Evolutionary conservation across 1,140 invertebrate species (phyloP).

Genomic region (Ladona fulva): DNA sequence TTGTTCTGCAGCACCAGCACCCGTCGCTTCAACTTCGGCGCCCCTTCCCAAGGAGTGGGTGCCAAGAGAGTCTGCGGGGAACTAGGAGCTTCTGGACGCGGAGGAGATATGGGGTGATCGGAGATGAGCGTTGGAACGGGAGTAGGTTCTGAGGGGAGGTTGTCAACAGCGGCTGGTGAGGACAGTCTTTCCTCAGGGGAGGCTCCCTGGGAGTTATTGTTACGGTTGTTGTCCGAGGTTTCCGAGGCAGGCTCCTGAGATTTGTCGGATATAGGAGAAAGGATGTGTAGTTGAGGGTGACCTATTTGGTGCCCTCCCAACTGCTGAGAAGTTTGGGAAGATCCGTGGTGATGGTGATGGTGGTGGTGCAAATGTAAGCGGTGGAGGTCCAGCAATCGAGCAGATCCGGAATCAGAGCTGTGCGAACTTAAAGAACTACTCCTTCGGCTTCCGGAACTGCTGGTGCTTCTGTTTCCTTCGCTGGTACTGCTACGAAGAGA

Average conservation of each 20-base stretch:
- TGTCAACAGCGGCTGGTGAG: slow-evolving; percentile 31
- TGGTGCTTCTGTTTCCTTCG: slow-evolving; percentile 69
- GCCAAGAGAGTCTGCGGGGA: neutral
- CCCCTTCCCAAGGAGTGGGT: neutral
- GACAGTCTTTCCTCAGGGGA: slow-evolving; percentile 45
- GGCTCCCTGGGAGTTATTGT: slow-evolving; percentile 57
- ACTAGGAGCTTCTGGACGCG: neutral
- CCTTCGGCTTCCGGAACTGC: slow-evolving; percentile 66
- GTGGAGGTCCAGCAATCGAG: slow-evolving; percentile 39
- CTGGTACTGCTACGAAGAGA: slow-evolving; percentile 71
- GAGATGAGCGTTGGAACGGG: neutral
- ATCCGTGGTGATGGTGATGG: slow-evolving; percentile 34
- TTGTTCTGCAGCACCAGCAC: neutral
- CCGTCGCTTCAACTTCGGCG: neutral
- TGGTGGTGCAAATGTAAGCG: slow-evolving; percentile 29
- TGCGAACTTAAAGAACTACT: slow-evolving; percentile 72
- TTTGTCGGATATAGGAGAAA: slow-evolving; percentile 83
- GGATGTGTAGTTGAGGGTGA: slow-evolving; percentile 58
- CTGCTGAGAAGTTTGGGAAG: slow-evolving; percentile 21
- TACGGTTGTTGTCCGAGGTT: slow-evolving; percentile 65
- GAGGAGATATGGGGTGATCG: neutral
- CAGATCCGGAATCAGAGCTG: slow-evolving; percentile 65
- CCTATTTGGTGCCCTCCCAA: slow-evolving; percentile 45
- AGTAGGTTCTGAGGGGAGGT: slow-evolving; percentile 33
- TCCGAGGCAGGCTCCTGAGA: slow-evolving; percentile 76